phyloP scores from a whole-genome alignment of 2,113 vertebrate genomes.

The Pardalotus punctatus region DNA sequence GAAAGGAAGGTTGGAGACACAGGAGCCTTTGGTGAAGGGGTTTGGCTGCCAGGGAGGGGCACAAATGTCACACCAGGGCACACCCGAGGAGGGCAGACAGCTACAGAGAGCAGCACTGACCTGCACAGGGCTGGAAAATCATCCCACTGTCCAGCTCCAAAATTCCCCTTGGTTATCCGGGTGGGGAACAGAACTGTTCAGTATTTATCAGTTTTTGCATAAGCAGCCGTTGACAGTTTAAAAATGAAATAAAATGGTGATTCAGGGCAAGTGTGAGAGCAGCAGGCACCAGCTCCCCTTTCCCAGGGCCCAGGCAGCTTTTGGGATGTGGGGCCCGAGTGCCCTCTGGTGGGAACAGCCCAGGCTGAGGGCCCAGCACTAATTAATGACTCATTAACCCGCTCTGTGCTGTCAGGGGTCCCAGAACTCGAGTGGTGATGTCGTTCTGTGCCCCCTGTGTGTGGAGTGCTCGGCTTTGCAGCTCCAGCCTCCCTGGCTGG shows the following conservation, averaged over 20 bases:
- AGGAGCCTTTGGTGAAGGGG: not conserved
- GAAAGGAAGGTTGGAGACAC: not conserved
- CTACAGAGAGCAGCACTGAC: not conserved
- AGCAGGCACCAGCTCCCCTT: fast-evolving
- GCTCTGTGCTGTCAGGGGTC: not conserved
- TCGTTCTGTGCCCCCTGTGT: fast-evolving
- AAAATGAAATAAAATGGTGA: not conserved
- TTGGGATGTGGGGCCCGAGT: not conserved
- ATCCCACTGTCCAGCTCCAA: not conserved
- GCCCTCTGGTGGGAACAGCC: constrained; percentile 42
- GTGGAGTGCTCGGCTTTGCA: not conserved
- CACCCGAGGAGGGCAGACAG: fast-evolving
- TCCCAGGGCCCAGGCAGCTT: too few species aligned
- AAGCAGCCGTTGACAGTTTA: not conserved
- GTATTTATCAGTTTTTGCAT: not conserved
- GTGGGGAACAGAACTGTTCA: fast-evolving
- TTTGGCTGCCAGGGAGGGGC: not conserved
- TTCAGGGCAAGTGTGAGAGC: not conserved
- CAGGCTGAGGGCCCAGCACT: fast-evolving
- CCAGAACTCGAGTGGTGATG: fast-evolving
- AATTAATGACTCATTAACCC: not conserved
- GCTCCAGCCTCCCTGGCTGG: not conserved
- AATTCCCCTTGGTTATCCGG: not conserved
- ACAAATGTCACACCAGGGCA: not conserved
- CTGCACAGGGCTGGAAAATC: not conserved